Evolutionary conservation across 2,797 vertebrate genomes (phyloP).

Genomic region (Dermochelys coriacea): DNA sequence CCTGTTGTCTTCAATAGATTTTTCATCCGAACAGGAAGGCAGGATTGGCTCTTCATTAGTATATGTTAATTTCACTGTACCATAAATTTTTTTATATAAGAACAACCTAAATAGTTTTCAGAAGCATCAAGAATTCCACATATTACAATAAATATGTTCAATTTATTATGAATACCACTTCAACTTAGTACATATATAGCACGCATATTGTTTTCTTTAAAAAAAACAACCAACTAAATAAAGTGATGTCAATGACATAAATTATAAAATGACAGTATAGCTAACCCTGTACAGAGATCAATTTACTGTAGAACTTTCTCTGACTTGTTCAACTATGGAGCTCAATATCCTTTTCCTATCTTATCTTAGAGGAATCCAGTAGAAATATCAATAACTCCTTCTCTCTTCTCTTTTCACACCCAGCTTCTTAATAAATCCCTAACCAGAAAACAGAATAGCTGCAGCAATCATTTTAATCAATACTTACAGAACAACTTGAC

Average conservation of each 20-base stretch:
- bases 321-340: no score
- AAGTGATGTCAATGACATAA: no score
- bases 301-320: no score
- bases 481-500: background rate
- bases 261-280: no score
- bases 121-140: background rate
- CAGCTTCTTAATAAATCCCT: background rate
- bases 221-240: background rate
- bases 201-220: background rate
- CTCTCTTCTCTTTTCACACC: background rate
- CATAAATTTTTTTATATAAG: background rate
- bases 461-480: background rate
- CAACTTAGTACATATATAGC: background rate
- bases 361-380: background rate
- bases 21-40: background rate
- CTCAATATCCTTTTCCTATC: background rate
- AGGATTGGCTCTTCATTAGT: no score
- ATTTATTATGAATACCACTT: background rate
- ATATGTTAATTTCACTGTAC: background rate
- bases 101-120: background rate
- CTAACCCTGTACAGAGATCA: no score
- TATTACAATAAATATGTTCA: background rate
- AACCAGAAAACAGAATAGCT: background rate
- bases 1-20: background rate
- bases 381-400: background rate